Evolutionary conservation across 2,113 vertebrate species (phyloP).

Genomic region (Sterna hirundo): DNA sequence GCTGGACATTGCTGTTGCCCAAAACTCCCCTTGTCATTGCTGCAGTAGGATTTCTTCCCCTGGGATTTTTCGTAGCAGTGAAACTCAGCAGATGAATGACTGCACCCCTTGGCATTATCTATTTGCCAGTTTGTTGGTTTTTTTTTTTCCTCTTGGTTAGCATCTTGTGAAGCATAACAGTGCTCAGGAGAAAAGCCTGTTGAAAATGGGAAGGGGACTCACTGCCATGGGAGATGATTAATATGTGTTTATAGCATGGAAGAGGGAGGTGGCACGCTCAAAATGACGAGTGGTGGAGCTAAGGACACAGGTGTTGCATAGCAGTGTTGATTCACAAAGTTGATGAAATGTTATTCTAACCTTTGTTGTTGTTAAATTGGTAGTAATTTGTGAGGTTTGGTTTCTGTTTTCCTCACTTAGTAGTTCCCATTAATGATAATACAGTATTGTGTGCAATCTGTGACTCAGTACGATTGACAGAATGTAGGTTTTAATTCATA

Average conservation of each 20-base stretch:
- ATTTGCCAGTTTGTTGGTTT: neutral
- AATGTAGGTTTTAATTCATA: neutral
- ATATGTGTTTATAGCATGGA: neutral
- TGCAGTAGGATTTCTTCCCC: neutral
- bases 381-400: neutral
- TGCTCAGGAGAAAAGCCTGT: neutral
- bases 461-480: neutral
- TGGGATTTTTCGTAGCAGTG: neutral
- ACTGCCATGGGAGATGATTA: neutral
- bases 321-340: neutral
- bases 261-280: neutral
- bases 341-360: neutral
- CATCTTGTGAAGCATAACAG: neutral
- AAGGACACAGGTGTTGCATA: neutral
- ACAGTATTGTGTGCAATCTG: rapidly evolving
- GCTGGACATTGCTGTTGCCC: neutral
- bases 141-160: neutral
- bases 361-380: neutral
- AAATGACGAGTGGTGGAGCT: neutral
- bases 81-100: neutral
- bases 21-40: neutral
- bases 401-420: neutral
- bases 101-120: neutral
- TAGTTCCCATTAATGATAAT: neutral
- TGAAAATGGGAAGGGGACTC: neutral